Base-by-base conservation (phyloP, 1,140 invertebrate species). In the Battus philenor region DNA sequence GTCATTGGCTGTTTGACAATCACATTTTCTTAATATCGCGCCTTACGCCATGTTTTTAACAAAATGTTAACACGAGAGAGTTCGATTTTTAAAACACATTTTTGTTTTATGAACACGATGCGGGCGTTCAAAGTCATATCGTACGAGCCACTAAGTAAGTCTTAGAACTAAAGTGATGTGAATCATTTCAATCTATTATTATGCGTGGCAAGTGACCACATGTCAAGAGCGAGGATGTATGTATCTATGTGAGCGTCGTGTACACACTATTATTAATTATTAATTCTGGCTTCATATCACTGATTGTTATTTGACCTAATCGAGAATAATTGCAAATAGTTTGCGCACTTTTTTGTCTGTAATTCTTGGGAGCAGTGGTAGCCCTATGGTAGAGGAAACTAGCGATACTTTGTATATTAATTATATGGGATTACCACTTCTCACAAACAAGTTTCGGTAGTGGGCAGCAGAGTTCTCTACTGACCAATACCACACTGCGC, bases 111-210 rank as follows among this genome's bases (percentile, higher is more conserved):
- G 26, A 32, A 56, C 52, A 51, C 66, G 62, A 73, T 65, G 55
- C 64, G 59, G 51, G 58, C 73, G 73, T 55, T 57, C 62, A 55
- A 54, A 54, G 57, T 56, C 73, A 75, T 76, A 72, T 58, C 72
- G 68, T 66, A 59, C 65, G 68, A 70, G 59, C 70, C 66, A 59
- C 59, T 55, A 71, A 73, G 59, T 64, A 62, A 52, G 57, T 55
- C 49, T 49, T 65, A 54, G 59, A 67, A 51, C 56, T 72, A 59
- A 59, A 62, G 65, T 64, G 68, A 64, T 68, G 64, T 77, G 76
- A 80, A 68, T 78, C 78, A 78, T 69, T 80, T 75, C 57, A 54
- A 61, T 72, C 74, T 82, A 82, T 82, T 82, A 82, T 74, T 82
- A 82, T 80, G 78, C 78, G 70, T 73, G 67, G 66, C 76, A 59